phyloP scores from a whole-genome alignment of 2,797 vertebrate genomes.

The Xenopus petersii region DNA sequence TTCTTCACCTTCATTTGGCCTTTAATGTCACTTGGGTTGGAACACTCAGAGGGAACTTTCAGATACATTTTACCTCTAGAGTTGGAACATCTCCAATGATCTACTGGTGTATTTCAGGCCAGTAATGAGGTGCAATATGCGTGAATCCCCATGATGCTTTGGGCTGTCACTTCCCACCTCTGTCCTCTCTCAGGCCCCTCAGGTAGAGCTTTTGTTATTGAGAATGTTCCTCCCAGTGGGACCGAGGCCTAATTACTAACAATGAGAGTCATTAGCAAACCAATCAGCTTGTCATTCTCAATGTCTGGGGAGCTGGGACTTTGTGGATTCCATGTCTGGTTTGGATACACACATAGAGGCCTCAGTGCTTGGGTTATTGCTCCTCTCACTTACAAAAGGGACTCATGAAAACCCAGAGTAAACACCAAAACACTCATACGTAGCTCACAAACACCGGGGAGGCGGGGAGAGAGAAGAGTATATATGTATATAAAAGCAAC shows the following conservation, averaged over 20 bases:
- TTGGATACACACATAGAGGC: background rate
- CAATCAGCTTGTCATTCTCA: conserved; percentile 12
- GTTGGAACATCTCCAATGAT: too few relatives aligned
- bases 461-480: too few relatives aligned
- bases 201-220: conserved; percentile 37
- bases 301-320: background rate
- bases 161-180: conserved; percentile 14
- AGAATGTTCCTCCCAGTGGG: conserved; percentile 14
- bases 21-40: too few relatives aligned
- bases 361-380: background rate
- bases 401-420: too few relatives aligned
- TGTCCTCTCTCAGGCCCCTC: accelerated
- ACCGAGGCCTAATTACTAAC: conserved; percentile 54
- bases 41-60: too few relatives aligned
- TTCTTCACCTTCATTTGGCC: too few relatives aligned
- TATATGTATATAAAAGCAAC: too few relatives aligned
- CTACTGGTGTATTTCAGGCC: background rate
- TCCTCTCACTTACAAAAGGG: too few relatives aligned
- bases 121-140: conserved; percentile 21
- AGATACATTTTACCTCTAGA: too few relatives aligned
- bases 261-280: conserved; percentile 51
- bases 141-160: conserved; percentile 13
- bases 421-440: too few relatives aligned
- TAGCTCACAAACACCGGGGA: too few relatives aligned
- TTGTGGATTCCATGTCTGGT: conserved; percentile 53